Evolutionary conservation across 92 coral and sea anemone species (phyloP).

Genomic region (Porites cylindrica): DNA sequence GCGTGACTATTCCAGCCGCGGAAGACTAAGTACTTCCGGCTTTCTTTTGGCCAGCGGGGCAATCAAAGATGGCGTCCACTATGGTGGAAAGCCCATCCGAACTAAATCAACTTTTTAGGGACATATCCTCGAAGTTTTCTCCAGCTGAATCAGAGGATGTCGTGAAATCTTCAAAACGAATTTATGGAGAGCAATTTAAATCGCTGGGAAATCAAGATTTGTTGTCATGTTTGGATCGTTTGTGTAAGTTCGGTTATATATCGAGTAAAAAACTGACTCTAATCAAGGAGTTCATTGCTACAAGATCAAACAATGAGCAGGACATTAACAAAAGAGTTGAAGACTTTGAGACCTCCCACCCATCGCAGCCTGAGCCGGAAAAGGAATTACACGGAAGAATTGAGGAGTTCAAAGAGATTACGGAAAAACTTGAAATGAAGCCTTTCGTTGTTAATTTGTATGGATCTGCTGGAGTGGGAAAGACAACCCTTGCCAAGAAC

Average conservation of each 20-base stretch:
- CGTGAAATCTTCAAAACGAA: conserved; percentile 18
- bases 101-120: neutral
- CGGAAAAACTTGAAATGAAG: conserved; percentile 22
- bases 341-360: conserved; percentile 11
- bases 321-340: conserved; percentile 37
- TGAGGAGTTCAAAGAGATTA: conserved; percentile 43
- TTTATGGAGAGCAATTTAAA: conserved; percentile 27
- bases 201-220: conserved; percentile 7
- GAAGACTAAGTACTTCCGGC: neutral
- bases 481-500: conserved; percentile 75
- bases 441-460: conserved; percentile 65
- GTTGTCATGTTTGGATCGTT: conserved; percentile 14
- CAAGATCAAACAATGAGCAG: conserved; percentile 36
- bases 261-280: conserved; percentile 8
- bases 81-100: neutral
- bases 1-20: neutral
- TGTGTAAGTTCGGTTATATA: neutral
- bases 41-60: conserved; percentile 7
- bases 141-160: conserved; percentile 29
- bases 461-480: conserved; percentile 84
- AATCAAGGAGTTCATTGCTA: conserved; percentile 34
- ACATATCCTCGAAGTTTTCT: conserved; percentile 1
- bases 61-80: conserved; percentile 22
- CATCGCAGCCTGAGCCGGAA: conserved; percentile 3
- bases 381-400: conserved; percentile 64